Evolutionary conservation across 2,797 vertebrate species (phyloP).

Genomic region (Mus minutoides): DNA sequence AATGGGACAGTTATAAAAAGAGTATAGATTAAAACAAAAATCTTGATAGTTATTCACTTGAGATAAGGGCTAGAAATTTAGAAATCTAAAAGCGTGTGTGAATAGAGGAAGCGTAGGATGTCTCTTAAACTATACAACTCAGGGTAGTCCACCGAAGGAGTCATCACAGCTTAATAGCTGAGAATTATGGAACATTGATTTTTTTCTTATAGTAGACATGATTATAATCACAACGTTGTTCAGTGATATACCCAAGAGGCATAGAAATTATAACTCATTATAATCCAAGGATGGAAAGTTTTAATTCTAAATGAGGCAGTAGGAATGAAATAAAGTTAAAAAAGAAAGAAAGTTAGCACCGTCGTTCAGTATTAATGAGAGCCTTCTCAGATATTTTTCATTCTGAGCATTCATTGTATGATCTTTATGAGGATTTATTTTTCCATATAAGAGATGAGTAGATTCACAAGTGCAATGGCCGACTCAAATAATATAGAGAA

Average conservation of each 20-base stretch:
- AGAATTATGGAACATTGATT: constrained; percentile 42
- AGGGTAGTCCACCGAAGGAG: background rate
- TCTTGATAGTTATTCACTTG: background rate
- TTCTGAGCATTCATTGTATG: background rate
- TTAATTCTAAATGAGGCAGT: background rate
- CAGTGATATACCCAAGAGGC: background rate
- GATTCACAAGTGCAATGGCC: background rate
- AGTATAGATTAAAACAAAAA: background rate
- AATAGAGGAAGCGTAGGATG: background rate
- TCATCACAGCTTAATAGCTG: background rate
- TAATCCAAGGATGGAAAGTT: background rate
- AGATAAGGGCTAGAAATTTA: background rate
- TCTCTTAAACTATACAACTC: background rate
- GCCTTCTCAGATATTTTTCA: background rate
- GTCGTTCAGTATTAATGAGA: background rate
- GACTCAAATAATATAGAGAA: background rate
- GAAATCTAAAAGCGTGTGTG: background rate
- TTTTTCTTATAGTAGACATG: background rate
- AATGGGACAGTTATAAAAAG: background rate
- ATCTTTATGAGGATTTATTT: background rate
- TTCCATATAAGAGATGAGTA: background rate
- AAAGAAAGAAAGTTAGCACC: background rate
- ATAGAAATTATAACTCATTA: background rate
- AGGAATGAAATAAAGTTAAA: background rate
- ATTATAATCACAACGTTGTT: background rate